Evolutionary conservation across 2,888 invertebrate genomes (phyloP), one percentile per base, ranked within the genome.

Genomic region (Octodonta nipae): DNA sequence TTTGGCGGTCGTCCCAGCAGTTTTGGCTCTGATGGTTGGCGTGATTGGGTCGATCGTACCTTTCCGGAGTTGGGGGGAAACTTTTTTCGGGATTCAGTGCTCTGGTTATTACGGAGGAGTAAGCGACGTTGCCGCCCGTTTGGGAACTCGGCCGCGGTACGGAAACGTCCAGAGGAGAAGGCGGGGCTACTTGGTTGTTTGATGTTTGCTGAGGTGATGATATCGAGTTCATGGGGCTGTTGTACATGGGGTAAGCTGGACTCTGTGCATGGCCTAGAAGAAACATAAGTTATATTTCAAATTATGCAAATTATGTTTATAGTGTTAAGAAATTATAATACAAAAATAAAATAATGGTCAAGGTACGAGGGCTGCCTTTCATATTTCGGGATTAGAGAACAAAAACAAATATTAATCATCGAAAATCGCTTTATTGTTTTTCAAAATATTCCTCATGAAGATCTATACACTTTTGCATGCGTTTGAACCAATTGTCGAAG

Each of bases 181-280:
- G 68, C 13, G 78, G 77, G 14, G 78, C 72, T 10, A 67, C 58
- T 48, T 64, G 63, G 20, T 22, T 30, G 13, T 11, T 30, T n/a
- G 64, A 61, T 49, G 73, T 74, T 46, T 75, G 76, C 49, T 77
- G 78, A 4, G 80, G 79, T 2, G 79, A 79, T 40, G 78, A 76
- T 46, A 78, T 72, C 4, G 78, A 73, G 52, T 78, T 76, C 75
- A 81, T 75, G 13, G 85, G 84, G 61, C 82, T 84, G 57, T 84
- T 80, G 58, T 85, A 85, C 70, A 82, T 73, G 24, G 84, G 84
- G 65, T 85, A 85, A 33, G 78, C 80, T 28, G 81, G 81, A 62
- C 80, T 80, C 46, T 78, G 75, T 15, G 75, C 78, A 59, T 80
- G 80, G 32, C 78, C 75, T 44, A 28, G 3, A 36, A 29, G 25